Conservation (phyloP, 2,888 invertebrate species). For the Molorchus minor region DNA sequence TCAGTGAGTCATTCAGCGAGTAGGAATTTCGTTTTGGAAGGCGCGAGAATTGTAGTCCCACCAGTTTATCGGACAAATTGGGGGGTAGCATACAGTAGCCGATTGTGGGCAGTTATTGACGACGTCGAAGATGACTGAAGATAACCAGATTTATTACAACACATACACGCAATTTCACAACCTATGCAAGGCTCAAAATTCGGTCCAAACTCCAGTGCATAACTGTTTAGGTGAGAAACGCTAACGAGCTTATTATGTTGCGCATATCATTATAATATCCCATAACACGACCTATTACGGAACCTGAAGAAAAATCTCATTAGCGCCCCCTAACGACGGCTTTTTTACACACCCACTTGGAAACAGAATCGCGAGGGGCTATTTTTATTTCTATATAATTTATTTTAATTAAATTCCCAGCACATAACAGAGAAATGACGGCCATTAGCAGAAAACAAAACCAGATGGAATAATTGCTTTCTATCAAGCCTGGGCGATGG, state of each 20-base stretch:
- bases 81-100: too few relatives aligned
- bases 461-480: constrained; percentile 3
- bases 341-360: not conserved
- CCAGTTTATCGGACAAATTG: too few relatives aligned
- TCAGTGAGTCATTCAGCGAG: constrained; percentile 21
- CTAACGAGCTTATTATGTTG: not conserved
- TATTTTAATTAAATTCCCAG: not conserved
- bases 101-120: too few relatives aligned
- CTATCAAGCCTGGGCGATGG: not conserved
- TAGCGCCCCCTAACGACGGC: not conserved
- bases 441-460: constrained; percentile 9
- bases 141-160: too few relatives aligned
- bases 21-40: too few relatives aligned
- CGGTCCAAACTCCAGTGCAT: too few relatives aligned
- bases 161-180: too few relatives aligned
- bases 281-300: not conserved
- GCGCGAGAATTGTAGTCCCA: too few relatives aligned
- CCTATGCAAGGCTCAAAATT: too few relatives aligned
- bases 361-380: not conserved
- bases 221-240: too few relatives aligned
- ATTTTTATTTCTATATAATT: not conserved
- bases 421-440: not conserved
- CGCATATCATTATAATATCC: not conserved
- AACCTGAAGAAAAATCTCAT: not conserved
- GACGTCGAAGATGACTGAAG: too few relatives aligned